A percentile compares a stretch with the other conserved stretches of the same genome.
Evolutionary conservation across 2,113 vertebrate genomes (phyloP).

Genomic region (Phalacrocorax brasilianus): DNA sequence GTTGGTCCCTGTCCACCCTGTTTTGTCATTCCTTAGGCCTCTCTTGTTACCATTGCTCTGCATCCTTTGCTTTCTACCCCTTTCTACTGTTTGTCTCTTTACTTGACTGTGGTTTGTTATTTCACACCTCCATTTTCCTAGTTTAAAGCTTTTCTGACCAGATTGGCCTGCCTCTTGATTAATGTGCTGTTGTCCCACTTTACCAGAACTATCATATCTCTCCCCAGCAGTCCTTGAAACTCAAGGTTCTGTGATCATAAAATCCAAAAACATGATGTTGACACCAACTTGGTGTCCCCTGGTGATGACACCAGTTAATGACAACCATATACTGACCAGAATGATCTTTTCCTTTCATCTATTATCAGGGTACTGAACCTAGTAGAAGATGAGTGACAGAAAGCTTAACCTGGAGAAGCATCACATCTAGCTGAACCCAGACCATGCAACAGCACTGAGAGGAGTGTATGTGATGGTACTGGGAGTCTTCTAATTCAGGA

Average conservation of each 20-base stretch:
- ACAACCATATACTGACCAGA: neutral
- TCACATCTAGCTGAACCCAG: neutral
- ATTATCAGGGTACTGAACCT: neutral
- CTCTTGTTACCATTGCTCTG: neutral
- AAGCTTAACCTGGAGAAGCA: neutral
- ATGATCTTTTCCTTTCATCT: neutral
- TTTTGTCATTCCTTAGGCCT: neutral
- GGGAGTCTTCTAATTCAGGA: neutral
- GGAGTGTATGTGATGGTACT: neutral
- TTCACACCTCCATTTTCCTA: neutral
- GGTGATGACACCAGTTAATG: neutral
- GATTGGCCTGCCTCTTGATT: neutral
- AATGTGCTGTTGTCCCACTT: neutral
- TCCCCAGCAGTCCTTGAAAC: neutral
- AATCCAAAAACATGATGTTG: neutral
- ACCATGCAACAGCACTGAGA: neutral
- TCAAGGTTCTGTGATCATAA: neutral
- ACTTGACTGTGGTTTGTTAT: neutral
- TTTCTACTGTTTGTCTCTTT: neutral
- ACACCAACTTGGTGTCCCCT: neutral
- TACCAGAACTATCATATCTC: neutral
- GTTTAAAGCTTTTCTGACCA: neutral
- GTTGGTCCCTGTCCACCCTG: rapidly evolving
- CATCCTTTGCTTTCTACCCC: rapidly evolving
- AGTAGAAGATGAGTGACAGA: neutral